A percentile compares a stretch with the other conserved stretches of the same genome.
phyloP scores from a whole-genome alignment of 2,888 invertebrate genomes.

The Camponotus fellah region DNA sequence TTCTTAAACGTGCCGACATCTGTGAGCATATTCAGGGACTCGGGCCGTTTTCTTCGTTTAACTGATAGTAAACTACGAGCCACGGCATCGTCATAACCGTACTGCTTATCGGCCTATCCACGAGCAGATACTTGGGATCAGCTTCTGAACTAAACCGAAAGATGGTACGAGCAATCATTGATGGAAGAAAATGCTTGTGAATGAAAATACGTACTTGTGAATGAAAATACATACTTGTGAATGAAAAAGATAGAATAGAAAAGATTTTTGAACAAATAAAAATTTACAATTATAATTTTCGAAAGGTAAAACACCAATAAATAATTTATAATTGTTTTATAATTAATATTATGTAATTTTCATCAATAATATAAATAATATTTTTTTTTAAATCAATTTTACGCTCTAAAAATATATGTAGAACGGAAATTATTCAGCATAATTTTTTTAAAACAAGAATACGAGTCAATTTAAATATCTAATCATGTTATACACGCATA shows the following conservation, averaged over 20 bases:
- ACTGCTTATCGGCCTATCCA: slow-evolving; percentile 82
- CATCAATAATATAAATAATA: neutral
- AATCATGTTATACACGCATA: neutral
- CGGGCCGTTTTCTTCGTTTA: slow-evolving; percentile 72
- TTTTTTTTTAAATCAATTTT: neutral
- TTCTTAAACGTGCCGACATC: slow-evolving; percentile 83
- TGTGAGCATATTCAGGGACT: slow-evolving; percentile 82
- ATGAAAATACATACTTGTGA: neutral
- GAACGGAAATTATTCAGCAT: neutral
- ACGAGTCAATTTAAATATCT: neutral
- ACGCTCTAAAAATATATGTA: neutral
- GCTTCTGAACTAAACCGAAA: slow-evolving; percentile 82
- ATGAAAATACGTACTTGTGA: neutral
- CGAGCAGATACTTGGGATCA: slow-evolving; percentile 72
- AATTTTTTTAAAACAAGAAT: neutral
- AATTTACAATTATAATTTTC: neutral
- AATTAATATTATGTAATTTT: neutral
- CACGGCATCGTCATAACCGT: slow-evolving; percentile 71
- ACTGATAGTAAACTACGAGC: slow-evolving; percentile 64
- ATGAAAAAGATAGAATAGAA: neutral
- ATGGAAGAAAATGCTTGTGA: neutral
- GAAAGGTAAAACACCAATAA: neutral
- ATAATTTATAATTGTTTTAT: neutral
- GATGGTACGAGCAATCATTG: slow-evolving; percentile 78
- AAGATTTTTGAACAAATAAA: neutral